A percentile compares a stretch with the other conserved stretches of the same genome.
These are phyloP conservation scores for Ricordea florida DNA, from an alignment of 92 coral and sea anemone species.

Conservation along the genomic window DNA sequence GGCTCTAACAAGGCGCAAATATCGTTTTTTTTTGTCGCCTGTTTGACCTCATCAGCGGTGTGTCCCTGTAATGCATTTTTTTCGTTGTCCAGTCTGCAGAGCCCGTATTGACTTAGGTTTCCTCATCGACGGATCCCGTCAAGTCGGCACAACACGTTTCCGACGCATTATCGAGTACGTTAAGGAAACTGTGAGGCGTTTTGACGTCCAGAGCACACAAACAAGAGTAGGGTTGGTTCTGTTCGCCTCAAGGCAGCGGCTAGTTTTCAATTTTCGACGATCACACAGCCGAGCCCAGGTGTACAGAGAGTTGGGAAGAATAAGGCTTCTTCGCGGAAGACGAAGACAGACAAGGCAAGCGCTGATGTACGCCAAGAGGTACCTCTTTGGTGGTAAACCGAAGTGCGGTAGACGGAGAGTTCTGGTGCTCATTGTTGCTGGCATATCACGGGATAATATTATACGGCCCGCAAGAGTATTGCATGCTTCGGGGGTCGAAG, in stretches of 20 bases:
- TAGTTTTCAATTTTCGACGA: slow-evolving; percentile 30
- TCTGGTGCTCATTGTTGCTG: slow-evolving; percentile 68
- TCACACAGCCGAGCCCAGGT: slow-evolving; percentile 30
- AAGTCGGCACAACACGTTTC: slow-evolving; percentile 27
- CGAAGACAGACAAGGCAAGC: slow-evolving; percentile 52
- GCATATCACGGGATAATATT: slow-evolving; percentile 62
- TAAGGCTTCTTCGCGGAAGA: slow-evolving; percentile 33
- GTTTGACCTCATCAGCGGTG: background rate
- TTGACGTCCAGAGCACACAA: slow-evolving; percentile 37
- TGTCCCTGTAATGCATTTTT: background rate
- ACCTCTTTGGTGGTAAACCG: slow-evolving; percentile 55
- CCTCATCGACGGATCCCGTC: slow-evolving; percentile 55
- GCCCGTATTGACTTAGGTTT: slow-evolving; percentile 70
- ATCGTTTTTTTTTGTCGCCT: too few species aligned
- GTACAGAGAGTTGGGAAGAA: slow-evolving; percentile 2
- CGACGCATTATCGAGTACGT: slow-evolving; percentile 41
- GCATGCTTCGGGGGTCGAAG: slow-evolving; percentile 59
- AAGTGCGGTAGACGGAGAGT: slow-evolving; percentile 72
- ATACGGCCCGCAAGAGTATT: slow-evolving; percentile 52
- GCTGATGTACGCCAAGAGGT: slow-evolving; percentile 51
- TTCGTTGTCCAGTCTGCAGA: slow-evolving; percentile 44
- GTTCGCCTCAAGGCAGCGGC: slow-evolving; percentile 44
- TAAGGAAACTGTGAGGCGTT: slow-evolving; percentile 65
- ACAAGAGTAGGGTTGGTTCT: slow-evolving; percentile 65
- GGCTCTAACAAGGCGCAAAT: too few species aligned